A percentile compares a stretch with the other conserved stretches of the same genome.
Conservation (phyloP, 2,113 vertebrate genomes). For the Hystrix cristata region DNA sequence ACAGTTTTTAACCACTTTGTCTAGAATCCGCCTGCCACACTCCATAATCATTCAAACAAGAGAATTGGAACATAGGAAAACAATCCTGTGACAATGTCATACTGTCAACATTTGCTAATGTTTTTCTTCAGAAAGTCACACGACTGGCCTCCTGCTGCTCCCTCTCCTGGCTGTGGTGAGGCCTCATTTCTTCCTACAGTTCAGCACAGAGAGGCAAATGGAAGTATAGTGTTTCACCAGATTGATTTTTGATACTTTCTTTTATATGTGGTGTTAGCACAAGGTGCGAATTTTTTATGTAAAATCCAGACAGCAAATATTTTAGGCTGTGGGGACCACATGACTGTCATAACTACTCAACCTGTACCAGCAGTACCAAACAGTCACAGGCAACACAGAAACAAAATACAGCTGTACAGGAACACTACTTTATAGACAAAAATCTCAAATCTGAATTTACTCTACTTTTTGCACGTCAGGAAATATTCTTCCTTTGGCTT, state of each 20-base stretch:
- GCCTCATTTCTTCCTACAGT: not conserved
- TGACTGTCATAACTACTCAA: not conserved
- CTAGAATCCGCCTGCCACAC: not conserved
- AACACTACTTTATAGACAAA: not conserved
- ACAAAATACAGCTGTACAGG: not conserved
- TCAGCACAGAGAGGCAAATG: not conserved
- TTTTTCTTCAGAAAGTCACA: conserved; percentile 5
- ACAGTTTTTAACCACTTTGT: not conserved
- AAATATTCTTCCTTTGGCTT: not conserved
- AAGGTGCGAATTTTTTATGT: not conserved
- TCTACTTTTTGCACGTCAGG: not conserved
- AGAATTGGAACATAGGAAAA: not conserved
- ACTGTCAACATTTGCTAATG: not conserved
- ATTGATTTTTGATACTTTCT: conserved; percentile 25
- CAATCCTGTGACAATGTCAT: not conserved
- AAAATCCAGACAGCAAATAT: not conserved
- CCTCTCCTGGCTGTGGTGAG: not conserved
- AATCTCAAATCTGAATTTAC: conserved; percentile 3
- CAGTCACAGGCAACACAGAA: not conserved
- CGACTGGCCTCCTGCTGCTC: not conserved
- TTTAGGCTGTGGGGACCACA: not conserved
- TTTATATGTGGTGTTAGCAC: not conserved
- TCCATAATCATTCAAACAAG: conserved; percentile 32
- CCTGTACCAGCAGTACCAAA: not conserved
- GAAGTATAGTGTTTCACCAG: not conserved